Evolutionary conservation across 2,888 invertebrate species (phyloP).

Genomic region (Drosophila lutescens): DNA sequence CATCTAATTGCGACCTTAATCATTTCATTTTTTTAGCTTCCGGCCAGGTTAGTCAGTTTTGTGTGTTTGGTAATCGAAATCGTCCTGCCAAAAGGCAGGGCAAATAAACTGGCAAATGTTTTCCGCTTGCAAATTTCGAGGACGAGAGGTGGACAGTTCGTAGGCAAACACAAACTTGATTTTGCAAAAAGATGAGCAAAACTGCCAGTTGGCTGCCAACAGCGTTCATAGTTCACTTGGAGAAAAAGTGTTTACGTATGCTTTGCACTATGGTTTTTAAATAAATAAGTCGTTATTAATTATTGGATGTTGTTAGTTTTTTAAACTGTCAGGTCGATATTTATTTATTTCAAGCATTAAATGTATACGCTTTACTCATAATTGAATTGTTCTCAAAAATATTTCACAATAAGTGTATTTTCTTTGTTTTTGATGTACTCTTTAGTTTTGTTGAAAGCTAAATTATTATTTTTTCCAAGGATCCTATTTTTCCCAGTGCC

Average conservation of each 20-base stretch:
- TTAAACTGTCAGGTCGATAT: no score
- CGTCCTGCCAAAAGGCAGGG: constrained; percentile 35
- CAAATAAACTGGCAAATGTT: constrained; percentile 57
- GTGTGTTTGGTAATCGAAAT: constrained; percentile 43
- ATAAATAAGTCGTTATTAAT: no score
- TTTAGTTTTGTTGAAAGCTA: no score
- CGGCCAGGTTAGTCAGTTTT: constrained; percentile 62
- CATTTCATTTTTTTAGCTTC: constrained; percentile 68
- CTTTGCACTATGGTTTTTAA: background rate
- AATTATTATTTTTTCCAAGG: background rate
- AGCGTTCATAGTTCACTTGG: constrained; percentile 19
- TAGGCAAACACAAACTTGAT: constrained; percentile 49
- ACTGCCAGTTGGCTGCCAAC: background rate
- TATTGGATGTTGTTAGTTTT: no score
- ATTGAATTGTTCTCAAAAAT: no score
- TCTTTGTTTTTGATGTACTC: no score
- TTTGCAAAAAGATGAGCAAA: constrained; percentile 27
- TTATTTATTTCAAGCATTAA: no score
- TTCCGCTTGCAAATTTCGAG: constrained; percentile 46
- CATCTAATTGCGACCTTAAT: constrained; percentile 65
- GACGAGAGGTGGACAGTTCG: constrained; percentile 20
- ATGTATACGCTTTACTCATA: no score
- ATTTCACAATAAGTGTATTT: no score
- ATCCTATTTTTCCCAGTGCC: constrained; percentile 1
- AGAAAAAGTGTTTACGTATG: background rate